Conservation (phyloP, 2,113 vertebrate genomes). For the Mus musculus region GRCm39 chr15:80970001-80970500, state of each 20-base stretch:
- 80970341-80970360: not conserved
- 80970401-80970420: not conserved
- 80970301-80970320: not conserved
- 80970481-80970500: not conserved
- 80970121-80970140: not conserved
- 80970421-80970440: not conserved
- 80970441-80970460: not conserved
- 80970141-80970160: not conserved
- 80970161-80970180: not conserved
- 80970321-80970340: not conserved
- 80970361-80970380: not conserved
- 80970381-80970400: not conserved
- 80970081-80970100: not conserved
- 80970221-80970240: not conserved
- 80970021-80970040: not conserved
- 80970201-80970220: not conserved
- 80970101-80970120: not conserved
- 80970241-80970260: not conserved
- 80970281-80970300: not conserved
- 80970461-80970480: not conserved
- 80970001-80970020: slow-evolving; percentile 25
- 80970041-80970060: not conserved
- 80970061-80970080: slow-evolving; percentile 33
- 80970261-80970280: not conserved
- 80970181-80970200: not conserved